Evolutionary conservation across 1,140 invertebrate genomes (phyloP).

Genomic region (Drosophila kohkoa): DNA sequence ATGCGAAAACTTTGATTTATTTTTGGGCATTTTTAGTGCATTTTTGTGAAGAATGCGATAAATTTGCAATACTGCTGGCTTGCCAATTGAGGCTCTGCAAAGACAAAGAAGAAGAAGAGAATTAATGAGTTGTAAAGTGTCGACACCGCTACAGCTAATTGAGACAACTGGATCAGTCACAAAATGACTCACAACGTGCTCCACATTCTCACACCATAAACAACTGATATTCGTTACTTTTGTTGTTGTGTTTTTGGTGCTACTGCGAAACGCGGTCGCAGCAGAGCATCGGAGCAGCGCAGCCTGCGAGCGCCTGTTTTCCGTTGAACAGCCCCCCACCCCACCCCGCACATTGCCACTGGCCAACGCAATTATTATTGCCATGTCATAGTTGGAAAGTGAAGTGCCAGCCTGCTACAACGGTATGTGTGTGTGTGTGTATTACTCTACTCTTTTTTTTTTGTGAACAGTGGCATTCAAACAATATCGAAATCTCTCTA

Average conservation of each 20-base stretch:
- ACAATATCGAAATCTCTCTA: constrained; percentile 83
- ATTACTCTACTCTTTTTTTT: constrained; percentile 29
- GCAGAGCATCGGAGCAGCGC: constrained; percentile 1
- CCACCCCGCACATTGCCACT: neutral
- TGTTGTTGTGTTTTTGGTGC: constrained; percentile 43
- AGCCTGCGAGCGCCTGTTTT: constrained; percentile 8
- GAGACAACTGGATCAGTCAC: constrained; percentile 59
- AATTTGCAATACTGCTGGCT: neutral
- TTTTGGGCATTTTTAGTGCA: neutral
- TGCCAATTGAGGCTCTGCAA: constrained; percentile 14
- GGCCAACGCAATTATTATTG: constrained; percentile 71
- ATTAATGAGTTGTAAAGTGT: constrained; percentile 46
- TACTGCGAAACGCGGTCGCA: constrained; percentile 57
- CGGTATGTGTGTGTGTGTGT: constrained; percentile 36
- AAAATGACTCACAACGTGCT: constrained; percentile 64
- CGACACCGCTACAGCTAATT: constrained; percentile 73
- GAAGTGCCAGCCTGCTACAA: constrained; percentile 51
- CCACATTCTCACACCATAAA: constrained; percentile 47
- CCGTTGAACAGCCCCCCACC: too few species aligned
- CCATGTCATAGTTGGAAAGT: constrained; percentile 84
- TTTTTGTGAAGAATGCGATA: neutral
- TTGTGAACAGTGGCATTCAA: constrained; percentile 75
- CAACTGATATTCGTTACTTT: constrained; percentile 19
- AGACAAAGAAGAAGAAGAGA: constrained; percentile 44
- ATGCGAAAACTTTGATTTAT: neutral